phyloP scores from a whole-genome alignment of 2,888 invertebrate species.

The Atrina japonica region DNA sequence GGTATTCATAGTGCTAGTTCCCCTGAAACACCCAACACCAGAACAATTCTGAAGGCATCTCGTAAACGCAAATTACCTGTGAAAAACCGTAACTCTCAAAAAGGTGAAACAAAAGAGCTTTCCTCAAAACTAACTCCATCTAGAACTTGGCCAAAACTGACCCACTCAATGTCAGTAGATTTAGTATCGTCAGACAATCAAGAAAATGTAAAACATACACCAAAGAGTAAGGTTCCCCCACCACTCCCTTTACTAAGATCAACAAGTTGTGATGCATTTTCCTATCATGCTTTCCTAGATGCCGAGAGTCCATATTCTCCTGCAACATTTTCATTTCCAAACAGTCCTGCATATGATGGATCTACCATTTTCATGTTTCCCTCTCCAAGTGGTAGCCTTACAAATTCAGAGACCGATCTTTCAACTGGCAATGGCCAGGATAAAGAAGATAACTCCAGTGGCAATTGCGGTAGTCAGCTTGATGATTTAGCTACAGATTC shows the following conservation, averaged over 20 bases:
- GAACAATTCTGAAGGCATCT: constrained; percentile 21
- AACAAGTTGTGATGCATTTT: constrained; percentile 12
- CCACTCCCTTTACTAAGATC: constrained; percentile 12
- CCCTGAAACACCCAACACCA: constrained; percentile 3
- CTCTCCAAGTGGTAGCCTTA: constrained; percentile 2
- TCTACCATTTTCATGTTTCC: constrained; percentile 28
- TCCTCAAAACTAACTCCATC: background rate
- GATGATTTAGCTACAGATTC: background rate
- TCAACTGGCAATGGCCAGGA: background rate
- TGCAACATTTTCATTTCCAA: constrained; percentile 28
- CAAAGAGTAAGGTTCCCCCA: background rate
- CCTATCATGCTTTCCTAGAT: background rate
- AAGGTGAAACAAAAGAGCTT: background rate
- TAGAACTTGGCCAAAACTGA: constrained; percentile 5
- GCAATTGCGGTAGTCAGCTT: no score
- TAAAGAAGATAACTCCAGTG: background rate
- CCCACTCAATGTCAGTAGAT: background rate
- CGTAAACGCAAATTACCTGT: constrained; percentile 30
- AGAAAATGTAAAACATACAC: background rate
- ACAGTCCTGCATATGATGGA: constrained; percentile 17
- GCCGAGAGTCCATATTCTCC: constrained; percentile 13
- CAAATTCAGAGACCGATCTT: constrained; percentile 14
- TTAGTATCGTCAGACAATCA: background rate
- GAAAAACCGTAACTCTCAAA: background rate
- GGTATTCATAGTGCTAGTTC: background rate